Percentiles rank a stretch among this genome's conserved stretches.
Conservation (phyloP, 2,888 invertebrate species). For the Lasioglossum morio region DNA sequence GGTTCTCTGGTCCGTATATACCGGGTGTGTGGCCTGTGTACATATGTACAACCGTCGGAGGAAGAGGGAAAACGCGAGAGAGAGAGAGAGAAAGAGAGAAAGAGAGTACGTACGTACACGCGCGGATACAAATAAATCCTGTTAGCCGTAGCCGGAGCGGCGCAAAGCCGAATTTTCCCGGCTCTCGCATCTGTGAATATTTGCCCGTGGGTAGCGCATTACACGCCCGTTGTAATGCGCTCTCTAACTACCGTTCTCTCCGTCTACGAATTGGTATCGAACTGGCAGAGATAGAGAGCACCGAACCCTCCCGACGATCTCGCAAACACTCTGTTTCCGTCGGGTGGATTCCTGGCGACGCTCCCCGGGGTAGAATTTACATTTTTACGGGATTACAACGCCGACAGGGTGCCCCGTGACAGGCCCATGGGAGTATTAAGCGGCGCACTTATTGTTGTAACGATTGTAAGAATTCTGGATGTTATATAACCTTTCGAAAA, state of each 20-base stretch:
- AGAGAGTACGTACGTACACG: conserved; percentile 54
- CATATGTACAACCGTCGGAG: conserved; percentile 35
- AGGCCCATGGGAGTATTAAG: conserved; percentile 70
- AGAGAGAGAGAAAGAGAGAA: too few relatives aligned
- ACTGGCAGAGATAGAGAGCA: conserved; percentile 1
- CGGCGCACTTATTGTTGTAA: conserved; percentile 78
- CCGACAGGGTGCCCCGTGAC: conserved; percentile 33
- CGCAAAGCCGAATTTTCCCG: conserved; percentile 74
- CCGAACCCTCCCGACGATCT: background rate
- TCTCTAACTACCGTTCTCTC: conserved; percentile 56
- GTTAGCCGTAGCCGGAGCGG: conserved; percentile 69
- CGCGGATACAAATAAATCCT: conserved; percentile 76
- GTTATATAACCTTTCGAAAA: too few relatives aligned
- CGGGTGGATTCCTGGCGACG: conserved; percentile 1
- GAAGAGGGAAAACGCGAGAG: conserved; percentile 46
- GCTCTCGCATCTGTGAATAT: conserved; percentile 79
- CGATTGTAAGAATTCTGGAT: conserved; percentile 44
- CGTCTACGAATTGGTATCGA: conserved; percentile 20
- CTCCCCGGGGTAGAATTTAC: conserved; percentile 73
- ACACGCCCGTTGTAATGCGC: conserved; percentile 63
- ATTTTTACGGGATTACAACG: conserved; percentile 81
- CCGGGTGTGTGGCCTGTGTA: conserved; percentile 38
- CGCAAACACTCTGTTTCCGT: conserved; percentile 35
- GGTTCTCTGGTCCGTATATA: conserved; percentile 18
- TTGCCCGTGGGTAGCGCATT: conserved; percentile 74